Percentiles rank a stretch among this genome's conserved stretches.
phyloP scores from a whole-genome alignment of 2,113 vertebrate species.

The Hiodon tergisus region DNA sequence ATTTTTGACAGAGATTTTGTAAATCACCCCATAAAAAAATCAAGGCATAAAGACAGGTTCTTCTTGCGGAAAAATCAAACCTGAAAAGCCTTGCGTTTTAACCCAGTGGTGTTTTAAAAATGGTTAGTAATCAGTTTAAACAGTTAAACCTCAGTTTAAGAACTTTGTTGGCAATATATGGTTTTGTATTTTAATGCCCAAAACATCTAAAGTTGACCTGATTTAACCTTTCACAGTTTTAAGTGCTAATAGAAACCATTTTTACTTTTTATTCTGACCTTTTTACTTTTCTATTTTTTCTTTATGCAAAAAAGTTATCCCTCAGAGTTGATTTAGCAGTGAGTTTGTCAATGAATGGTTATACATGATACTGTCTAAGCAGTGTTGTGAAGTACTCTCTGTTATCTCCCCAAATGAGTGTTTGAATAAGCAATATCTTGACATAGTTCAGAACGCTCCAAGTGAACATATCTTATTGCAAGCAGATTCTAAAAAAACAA shows the following conservation, averaged over 20 bases:
- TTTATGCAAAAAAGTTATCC: too few species aligned
- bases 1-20: constrained; percentile 33
- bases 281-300: too few species aligned
- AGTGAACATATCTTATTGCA: not conserved
- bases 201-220: not conserved
- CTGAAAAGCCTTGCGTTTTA: constrained; percentile 59
- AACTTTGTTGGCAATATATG: constrained; percentile 66
- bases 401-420: not conserved
- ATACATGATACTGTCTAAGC: too few species aligned
- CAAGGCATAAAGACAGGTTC: constrained; percentile 42
- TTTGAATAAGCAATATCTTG: not conserved
- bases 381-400: too few species aligned
- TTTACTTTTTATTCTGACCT: not conserved
- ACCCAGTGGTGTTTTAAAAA: constrained; percentile 65
- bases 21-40: constrained; percentile 34
- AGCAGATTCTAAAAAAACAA: not conserved
- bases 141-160: constrained; percentile 60
- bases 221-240: not conserved
- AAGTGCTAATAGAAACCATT: too few species aligned
- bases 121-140: constrained; percentile 67
- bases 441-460: not conserved
- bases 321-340: too few species aligned
- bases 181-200: constrained; percentile 45
- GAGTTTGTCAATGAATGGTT: too few species aligned
- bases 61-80: constrained; percentile 38